These are phyloP conservation scores for Bedellia somnulentella DNA, from an alignment of 2,888 invertebrate genomes.

Conservation along the genomic window DNA sequence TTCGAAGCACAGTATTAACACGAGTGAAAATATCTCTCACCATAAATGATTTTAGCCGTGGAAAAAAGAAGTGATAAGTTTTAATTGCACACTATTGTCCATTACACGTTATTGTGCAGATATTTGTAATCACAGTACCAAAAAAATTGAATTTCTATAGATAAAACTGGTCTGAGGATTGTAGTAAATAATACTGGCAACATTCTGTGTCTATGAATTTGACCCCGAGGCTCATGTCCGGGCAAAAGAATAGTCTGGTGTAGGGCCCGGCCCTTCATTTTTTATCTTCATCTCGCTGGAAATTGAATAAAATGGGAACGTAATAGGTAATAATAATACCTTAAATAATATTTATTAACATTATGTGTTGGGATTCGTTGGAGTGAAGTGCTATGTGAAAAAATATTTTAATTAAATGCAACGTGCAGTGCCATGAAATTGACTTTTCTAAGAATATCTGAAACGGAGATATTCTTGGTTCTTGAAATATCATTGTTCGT, in stretches of 20 bases:
- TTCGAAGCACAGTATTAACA: conserved; percentile 30
- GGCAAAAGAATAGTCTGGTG: conserved; percentile 53
- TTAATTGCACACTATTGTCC: no score
- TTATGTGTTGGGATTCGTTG: conserved; percentile 1
- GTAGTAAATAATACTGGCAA: no score
- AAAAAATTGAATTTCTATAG: no score
- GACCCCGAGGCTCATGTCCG: conserved; percentile 61
- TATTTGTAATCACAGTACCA: no score
- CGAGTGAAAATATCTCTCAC: conserved; percentile 20
- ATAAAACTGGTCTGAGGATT: no score
- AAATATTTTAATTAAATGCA: conserved; percentile 39
- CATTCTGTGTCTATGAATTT: conserved; percentile 57
- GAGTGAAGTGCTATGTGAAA: no score
- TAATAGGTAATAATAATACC: conserved; percentile 43
- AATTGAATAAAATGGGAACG: conserved; percentile 58
- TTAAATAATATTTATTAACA: conserved; percentile 23
- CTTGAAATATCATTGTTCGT: no score
- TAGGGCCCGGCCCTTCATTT: conserved; percentile 57
- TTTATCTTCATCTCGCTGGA: conserved; percentile 44
- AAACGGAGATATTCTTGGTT: no score
- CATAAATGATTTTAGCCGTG: no score
- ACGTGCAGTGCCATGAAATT: conserved; percentile 27
- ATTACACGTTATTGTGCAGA: no score
- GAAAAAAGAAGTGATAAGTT: no score
- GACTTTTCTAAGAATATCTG: conserved; percentile 52